phyloP scores from a whole-genome alignment of 2,113 vertebrate genomes.

The Callorhinus ursinus region DNA sequence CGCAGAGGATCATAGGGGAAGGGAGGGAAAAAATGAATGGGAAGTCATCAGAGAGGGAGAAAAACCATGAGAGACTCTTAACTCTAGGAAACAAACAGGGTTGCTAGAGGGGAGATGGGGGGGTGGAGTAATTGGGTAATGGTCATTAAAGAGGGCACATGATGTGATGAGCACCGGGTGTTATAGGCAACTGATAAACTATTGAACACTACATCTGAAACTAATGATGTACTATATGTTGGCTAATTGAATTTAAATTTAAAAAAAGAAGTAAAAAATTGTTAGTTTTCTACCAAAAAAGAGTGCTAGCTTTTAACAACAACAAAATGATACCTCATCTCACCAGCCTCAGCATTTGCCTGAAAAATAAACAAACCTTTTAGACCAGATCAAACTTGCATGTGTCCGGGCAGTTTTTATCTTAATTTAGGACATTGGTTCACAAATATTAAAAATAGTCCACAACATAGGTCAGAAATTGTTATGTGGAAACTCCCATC shows the following conservation, averaged over 20 bases:
- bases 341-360: neutral
- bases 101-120: too few species aligned
- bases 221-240: too few species aligned
- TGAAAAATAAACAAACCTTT: neutral
- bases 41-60: neutral
- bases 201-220: too few species aligned
- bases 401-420: neutral
- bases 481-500: neutral
- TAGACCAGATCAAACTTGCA: neutral
- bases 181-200: too few species aligned
- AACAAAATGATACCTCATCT: constrained; percentile 15
- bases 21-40: neutral
- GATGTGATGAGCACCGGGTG: too few species aligned
- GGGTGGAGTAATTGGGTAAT: neutral
- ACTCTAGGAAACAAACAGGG: neutral
- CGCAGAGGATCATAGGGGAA: neutral
- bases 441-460: neutral
- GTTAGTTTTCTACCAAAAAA: neutral
- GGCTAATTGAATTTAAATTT: too few species aligned
- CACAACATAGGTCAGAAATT: neutral
- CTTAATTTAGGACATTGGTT: neutral
- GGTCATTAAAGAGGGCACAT: neutral
- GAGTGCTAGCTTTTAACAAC: neutral
- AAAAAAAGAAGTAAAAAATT: too few species aligned
- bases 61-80: neutral